Conservation (phyloP, 2,888 invertebrate species). For the Alcis repandata region DNA sequence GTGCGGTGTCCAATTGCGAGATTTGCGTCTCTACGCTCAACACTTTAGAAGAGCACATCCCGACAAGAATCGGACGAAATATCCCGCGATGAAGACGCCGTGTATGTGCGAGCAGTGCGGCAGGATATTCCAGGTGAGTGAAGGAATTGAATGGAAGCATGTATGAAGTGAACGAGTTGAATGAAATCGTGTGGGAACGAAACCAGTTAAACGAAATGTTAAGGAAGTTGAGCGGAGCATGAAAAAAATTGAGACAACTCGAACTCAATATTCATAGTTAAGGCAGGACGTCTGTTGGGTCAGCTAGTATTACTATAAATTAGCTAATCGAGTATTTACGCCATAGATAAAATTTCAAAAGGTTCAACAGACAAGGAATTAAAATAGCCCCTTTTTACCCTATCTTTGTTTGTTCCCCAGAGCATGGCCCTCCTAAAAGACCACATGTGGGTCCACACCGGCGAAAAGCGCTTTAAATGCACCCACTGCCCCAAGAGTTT, state of each 20-base stretch:
- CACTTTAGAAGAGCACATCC: constrained; percentile 77
- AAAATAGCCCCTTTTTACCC: too few relatives aligned
- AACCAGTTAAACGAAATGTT: too few relatives aligned
- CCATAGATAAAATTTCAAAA: too few relatives aligned
- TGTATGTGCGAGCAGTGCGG: constrained; percentile 82
- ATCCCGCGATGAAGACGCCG: constrained; percentile 79
- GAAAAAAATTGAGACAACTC: too few relatives aligned
- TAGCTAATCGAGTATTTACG: too few relatives aligned
- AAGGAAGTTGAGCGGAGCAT: too few relatives aligned
- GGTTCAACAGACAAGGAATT: too few relatives aligned
- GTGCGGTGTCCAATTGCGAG: constrained; percentile 75
- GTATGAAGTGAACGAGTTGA: too few relatives aligned
- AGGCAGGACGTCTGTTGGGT: too few relatives aligned
- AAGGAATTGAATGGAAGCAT: neutral
- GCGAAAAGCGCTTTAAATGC: constrained; percentile 79
- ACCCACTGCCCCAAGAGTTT: constrained; percentile 77
- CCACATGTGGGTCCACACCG: constrained; percentile 80
- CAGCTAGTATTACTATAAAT: too few relatives aligned
- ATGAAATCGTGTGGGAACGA: too few relatives aligned
- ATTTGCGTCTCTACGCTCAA: constrained; percentile 73
- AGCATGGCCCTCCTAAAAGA: constrained; percentile 78
- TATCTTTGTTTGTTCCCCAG: constrained; percentile 50
- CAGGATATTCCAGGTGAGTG: constrained; percentile 74
- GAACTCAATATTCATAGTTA: too few relatives aligned
- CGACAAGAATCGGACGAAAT: constrained; percentile 81